A percentile compares a stretch with the other conserved stretches of the same genome.
Evolutionary conservation across 2,888 invertebrate species (phyloP).

Genomic region (Sylvicola fuscatus): DNA sequence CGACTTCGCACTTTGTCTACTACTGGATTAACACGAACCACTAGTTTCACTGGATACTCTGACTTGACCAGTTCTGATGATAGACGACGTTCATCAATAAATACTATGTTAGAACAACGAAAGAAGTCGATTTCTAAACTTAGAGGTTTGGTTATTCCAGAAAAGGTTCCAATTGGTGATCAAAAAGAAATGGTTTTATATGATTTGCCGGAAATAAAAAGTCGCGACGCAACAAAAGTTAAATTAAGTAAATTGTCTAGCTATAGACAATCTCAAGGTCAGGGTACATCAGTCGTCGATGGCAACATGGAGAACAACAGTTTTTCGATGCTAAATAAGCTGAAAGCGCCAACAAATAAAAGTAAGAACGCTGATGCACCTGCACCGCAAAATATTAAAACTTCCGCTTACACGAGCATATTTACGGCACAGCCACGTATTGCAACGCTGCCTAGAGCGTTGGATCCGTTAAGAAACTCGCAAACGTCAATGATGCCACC

Average conservation of each 20-base stretch:
- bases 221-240: constrained; percentile 37
- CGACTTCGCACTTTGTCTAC: constrained; percentile 1
- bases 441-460: constrained; percentile 11
- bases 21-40: constrained; percentile 17
- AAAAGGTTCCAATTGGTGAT: constrained; percentile 31
- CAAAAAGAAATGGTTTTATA: constrained; percentile 35
- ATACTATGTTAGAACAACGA: constrained; percentile 59
- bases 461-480: constrained; percentile 13
- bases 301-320: not conserved
- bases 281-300: no score
- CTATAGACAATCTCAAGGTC: constrained; percentile 13
- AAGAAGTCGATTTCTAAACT: constrained; percentile 65
- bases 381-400: not conserved
- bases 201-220: constrained; percentile 68
- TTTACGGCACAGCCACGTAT: not conserved
- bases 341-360: not conserved
- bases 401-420: not conserved
- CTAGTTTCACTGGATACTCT: constrained; percentile 25
- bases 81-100: constrained; percentile 42
- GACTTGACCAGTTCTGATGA: constrained; percentile 24
- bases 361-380: not conserved
- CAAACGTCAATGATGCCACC: constrained; percentile 14
- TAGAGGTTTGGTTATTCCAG: constrained; percentile 75
- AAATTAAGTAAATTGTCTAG: constrained; percentile 12
- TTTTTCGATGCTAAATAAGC: no score